Evolutionary conservation across 2,113 vertebrate genomes (phyloP).

Genomic region (Octodon degus): DNA sequence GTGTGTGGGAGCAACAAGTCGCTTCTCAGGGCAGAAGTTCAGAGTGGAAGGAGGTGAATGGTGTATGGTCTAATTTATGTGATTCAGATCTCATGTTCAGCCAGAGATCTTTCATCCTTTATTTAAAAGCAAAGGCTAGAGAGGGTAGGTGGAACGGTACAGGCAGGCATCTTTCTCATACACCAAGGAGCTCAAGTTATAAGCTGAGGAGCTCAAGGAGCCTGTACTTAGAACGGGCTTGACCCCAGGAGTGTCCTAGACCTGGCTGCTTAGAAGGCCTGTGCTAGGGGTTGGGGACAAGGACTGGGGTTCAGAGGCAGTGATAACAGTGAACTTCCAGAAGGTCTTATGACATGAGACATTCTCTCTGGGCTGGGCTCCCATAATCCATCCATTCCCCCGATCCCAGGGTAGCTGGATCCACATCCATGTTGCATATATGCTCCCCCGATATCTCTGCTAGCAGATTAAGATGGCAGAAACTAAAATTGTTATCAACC

Average conservation of each 20-base stretch:
- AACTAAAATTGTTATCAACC: neutral
- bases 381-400: neutral
- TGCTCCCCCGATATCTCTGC: neutral
- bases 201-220: neutral
- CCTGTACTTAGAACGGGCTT: neutral
- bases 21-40: neutral
- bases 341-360: neutral
- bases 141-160: neutral
- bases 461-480: neutral
- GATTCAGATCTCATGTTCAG: neutral
- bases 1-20: neutral
- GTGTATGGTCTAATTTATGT: neutral
- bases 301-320: neutral
- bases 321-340: neutral
- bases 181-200: neutral
- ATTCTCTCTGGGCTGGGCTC: neutral
- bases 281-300: neutral
- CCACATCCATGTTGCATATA: neutral
- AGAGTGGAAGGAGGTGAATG: no score
- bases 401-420: neutral
- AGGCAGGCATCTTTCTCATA: neutral
- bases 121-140: neutral
- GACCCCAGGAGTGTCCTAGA: neutral
- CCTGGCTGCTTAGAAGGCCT: neutral
- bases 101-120: neutral